A percentile compares a stretch with the other conserved stretches of the same genome.
Conservation (phyloP, 2,113 vertebrate genomes). For the Campylomormyrus tamandua region DNA sequence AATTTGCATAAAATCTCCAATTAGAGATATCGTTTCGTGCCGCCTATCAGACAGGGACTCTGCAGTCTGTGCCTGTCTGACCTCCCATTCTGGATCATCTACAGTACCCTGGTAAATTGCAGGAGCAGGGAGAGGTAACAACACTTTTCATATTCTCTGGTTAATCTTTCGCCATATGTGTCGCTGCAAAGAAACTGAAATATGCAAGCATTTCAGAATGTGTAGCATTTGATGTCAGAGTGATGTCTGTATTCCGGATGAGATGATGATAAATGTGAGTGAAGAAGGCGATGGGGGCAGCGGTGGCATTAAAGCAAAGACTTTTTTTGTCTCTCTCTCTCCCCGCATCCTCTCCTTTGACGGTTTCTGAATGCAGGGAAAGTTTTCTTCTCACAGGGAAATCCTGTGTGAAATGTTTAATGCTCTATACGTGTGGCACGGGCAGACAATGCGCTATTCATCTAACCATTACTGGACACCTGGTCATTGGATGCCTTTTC, state of each 20-base stretch:
- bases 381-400: conserved; percentile 36
- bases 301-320: conserved; percentile 14
- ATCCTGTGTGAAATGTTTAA: conserved; percentile 66
- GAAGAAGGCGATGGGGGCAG: conserved; percentile 12
- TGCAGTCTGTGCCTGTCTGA: not conserved
- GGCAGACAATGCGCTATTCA: conserved; percentile 75
- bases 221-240: not conserved
- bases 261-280: conserved; percentile 24
- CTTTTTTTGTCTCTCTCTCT: conserved; percentile 24
- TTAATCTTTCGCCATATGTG: not conserved
- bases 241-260: conserved; percentile 23
- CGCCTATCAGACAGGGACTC: not conserved
- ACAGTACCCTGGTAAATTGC: conserved; percentile 9
- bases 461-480: conserved; percentile 84
- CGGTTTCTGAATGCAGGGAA: conserved; percentile 34
- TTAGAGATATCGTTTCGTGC: not conserved
- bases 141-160: not conserved
- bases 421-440: conserved; percentile 76
- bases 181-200: not conserved
- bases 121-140: not conserved
- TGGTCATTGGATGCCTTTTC: conserved; percentile 78
- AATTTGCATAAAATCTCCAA: conserved; percentile 15
- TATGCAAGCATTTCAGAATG: not conserved
- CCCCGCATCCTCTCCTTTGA: conserved; percentile 28
- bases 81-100: not conserved